Percentiles rank a stretch among this genome's conserved stretches.
phyloP scores from a whole-genome alignment of 1,140 invertebrate species.

The Nasonia giraulti region DNA sequence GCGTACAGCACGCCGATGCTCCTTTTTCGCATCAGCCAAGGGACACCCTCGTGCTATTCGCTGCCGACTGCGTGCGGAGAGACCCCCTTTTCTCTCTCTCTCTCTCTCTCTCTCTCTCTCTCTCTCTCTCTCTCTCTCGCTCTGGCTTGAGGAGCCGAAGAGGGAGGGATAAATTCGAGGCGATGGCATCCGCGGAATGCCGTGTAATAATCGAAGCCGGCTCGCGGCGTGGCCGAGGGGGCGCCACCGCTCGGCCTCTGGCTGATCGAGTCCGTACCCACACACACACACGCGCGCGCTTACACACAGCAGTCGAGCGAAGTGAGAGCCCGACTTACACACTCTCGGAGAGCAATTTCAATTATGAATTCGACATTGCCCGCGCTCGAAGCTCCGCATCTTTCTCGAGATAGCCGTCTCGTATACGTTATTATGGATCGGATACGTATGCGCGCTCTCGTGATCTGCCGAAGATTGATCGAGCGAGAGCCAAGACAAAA shows the following conservation, averaged over 20 bases:
- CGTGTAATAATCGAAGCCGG: conserved; percentile 72
- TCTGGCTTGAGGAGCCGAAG: conserved; percentile 43
- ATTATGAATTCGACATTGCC: conserved; percentile 34
- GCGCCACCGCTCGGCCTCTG: conserved; percentile 65
- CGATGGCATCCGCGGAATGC: conserved; percentile 72
- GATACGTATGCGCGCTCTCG: neutral
- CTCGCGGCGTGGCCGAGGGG: conserved; percentile 63
- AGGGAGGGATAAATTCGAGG: conserved; percentile 57
- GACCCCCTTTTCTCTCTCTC: no score
- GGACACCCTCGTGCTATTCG: no score
- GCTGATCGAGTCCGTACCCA: conserved; percentile 50
- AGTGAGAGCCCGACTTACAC: neutral
- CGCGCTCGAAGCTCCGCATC: conserved; percentile 38
- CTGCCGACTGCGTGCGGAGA: no score
- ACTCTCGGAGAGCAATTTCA: conserved; percentile 26
- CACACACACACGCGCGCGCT: neutral
- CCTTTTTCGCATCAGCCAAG: no score
- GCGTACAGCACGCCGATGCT: no score
- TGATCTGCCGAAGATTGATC: no score
- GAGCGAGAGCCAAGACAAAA: no score
- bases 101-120: neutral
- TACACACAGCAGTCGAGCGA: no score
- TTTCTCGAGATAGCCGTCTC: neutral
- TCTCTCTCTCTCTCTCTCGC: neutral
- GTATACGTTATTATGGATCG: neutral